These are phyloP conservation scores for Poecile atricapillus DNA, from an alignment of 2,113 vertebrate species.

Conservation along the genomic window DNA sequence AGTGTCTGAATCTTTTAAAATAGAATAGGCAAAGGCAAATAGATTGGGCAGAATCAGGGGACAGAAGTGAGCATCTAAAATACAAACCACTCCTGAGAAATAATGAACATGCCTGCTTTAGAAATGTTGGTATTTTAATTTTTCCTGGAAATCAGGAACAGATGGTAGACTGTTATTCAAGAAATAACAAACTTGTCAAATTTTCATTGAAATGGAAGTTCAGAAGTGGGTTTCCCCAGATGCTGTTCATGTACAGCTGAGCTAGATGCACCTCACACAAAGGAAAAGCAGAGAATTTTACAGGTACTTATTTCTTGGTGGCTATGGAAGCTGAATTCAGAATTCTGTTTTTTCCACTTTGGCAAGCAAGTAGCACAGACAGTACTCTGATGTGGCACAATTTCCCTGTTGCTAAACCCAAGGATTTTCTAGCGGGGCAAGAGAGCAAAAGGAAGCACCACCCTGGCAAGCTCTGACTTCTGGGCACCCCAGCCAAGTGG, in stretches of 20 bases:
- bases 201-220: neutral
- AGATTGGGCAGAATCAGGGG: neutral
- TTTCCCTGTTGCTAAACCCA: neutral
- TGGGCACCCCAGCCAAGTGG: neutral
- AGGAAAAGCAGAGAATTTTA: neutral
- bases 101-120: neutral
- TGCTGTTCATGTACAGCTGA: fast-evolving
- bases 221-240: neutral
- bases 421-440: neutral
- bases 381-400: neutral
- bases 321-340: neutral
- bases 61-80: neutral
- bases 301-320: neutral
- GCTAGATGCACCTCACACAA: neutral
- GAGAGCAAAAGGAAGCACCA: neutral
- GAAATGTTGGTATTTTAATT: neutral
- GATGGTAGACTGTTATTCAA: neutral
- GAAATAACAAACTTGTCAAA: neutral
- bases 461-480: neutral
- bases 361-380: neutral
- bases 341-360: neutral
- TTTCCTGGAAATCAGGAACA: neutral
- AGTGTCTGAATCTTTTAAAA: neutral
- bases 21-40: neutral
- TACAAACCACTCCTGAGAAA: neutral